Evolutionary conservation across 1,140 invertebrate genomes (phyloP).

Genomic region (Pseudomyrmex flavicornis): DNA sequence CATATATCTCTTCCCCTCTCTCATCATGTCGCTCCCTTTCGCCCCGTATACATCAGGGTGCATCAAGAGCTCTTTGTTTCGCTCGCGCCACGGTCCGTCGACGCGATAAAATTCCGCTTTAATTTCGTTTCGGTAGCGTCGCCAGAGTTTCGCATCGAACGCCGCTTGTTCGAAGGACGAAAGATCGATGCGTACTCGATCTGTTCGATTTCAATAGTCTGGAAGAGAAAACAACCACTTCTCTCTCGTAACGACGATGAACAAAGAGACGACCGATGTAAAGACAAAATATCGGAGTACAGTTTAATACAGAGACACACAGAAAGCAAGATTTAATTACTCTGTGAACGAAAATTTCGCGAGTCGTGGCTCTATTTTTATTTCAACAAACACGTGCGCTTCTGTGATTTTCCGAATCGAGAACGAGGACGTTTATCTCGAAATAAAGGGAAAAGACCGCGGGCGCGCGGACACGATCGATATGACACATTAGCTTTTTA

Average conservation of each 20-base stretch:
- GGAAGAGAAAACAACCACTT: neutral
- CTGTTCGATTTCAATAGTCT: neutral
- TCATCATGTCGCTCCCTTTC: neutral
- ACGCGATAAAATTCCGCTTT: slow-evolving; percentile 52
- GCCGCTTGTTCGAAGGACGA: slow-evolving; percentile 20
- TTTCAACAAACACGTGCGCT: too few species aligned
- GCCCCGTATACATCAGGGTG: slow-evolving; percentile 3
- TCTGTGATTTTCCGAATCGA: neutral
- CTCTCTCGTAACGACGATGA: neutral
- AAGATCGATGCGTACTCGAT: slow-evolving; percentile 22
- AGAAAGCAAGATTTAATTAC: slow-evolving; percentile 13
- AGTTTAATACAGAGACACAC: neutral
- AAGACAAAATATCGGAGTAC: neutral
- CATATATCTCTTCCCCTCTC: slow-evolving; percentile 6
- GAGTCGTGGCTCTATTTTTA: neutral
- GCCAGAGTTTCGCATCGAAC: neutral
- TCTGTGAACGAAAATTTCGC: neutral
- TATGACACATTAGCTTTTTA: slow-evolving; percentile 52
- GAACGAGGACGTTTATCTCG: neutral
- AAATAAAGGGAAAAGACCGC: slow-evolving; percentile 1
- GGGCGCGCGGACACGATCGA: slow-evolving; percentile 16
- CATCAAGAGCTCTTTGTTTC: slow-evolving; percentile 47
- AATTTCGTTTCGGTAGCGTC: slow-evolving; percentile 19
- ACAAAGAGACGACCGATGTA: neutral
- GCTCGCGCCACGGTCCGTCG: slow-evolving; percentile 40